These are phyloP conservation scores for Encarsia formosa DNA, from an alignment of 2,888 invertebrate genomes.

Conservation along the genomic window DNA sequence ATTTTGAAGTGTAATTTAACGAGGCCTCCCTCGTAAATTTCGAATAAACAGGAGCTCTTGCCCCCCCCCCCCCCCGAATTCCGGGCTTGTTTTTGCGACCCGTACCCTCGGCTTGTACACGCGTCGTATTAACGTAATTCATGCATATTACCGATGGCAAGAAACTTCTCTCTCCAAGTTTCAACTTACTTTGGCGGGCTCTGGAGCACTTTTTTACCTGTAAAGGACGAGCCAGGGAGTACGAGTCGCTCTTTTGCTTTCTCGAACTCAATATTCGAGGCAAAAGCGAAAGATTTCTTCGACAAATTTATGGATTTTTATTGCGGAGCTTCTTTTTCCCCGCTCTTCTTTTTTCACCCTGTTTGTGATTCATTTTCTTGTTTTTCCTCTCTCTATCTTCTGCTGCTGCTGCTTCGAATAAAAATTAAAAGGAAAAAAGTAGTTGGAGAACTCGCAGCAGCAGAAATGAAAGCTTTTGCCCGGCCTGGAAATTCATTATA, in stretches of 20 bases:
- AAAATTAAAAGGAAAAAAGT: too few species aligned
- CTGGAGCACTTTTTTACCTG: not conserved
- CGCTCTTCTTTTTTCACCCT: not conserved
- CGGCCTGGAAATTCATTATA: conserved; percentile 7
- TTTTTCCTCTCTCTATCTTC: not conserved
- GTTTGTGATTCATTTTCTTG: not conserved
- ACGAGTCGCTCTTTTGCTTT: not conserved
- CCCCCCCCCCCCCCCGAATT: too few species aligned
- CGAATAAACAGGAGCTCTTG: too few species aligned
- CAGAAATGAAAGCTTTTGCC: conserved; percentile 4
- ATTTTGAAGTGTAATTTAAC: too few species aligned
- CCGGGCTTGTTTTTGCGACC: too few species aligned
- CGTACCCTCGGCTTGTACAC: too few species aligned
- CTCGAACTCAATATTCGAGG: conserved; percentile 40
- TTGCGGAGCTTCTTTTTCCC: too few species aligned
- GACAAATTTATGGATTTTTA: conserved; percentile 43
- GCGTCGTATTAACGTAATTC: conserved; percentile 12
- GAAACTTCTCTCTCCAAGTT: conserved; percentile 6
- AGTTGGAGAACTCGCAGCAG: not conserved
- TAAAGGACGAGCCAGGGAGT: conserved; percentile 4
- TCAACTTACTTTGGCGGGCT: not conserved
- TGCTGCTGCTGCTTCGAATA: not conserved
- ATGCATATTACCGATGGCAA: conserved; percentile 19
- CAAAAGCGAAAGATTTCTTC: conserved; percentile 38
- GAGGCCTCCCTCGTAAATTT: too few species aligned